These are phyloP conservation scores for Terebella lapidaria DNA, from an alignment of 2,888 invertebrate genomes.

Conservation along the genomic window DNA sequence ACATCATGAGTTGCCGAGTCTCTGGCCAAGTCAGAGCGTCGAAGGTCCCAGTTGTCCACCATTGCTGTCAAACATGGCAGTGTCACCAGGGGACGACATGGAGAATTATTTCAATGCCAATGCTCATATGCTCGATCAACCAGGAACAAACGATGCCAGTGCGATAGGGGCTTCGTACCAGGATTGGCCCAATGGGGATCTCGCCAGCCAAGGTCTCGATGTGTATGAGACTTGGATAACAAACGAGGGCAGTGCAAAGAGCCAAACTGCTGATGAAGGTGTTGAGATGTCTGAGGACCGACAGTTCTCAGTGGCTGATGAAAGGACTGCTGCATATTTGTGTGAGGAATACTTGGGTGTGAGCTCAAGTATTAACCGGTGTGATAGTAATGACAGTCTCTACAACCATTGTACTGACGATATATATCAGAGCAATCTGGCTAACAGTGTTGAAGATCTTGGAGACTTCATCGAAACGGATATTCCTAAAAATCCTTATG, in stretches of 20 bases:
- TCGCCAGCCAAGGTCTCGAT: background rate
- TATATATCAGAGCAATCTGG: background rate
- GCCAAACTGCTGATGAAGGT: slow-evolving; percentile 1
- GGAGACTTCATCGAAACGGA: slow-evolving; percentile 48
- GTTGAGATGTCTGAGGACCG: background rate
- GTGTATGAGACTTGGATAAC: background rate
- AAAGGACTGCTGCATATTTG: background rate
- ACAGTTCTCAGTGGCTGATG: background rate
- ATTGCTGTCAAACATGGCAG: too few relatives aligned
- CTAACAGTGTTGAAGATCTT: slow-evolving; percentile 31
- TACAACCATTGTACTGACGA: background rate
- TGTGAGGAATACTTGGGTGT: background rate
- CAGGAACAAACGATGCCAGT: background rate
- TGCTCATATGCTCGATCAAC: background rate
- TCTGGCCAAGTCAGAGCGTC: too few relatives aligned
- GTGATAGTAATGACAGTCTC: slow-evolving; percentile 1
- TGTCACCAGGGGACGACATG: slow-evolving; percentile 5
- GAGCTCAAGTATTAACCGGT: background rate
- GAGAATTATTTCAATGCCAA: slow-evolving; percentile 5
- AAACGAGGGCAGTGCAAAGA: background rate
- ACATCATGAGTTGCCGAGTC: too few relatives aligned
- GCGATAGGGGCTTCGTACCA: background rate
- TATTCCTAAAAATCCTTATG: slow-evolving; percentile 16
- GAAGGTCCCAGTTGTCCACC: too few relatives aligned
- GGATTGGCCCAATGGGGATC: background rate